Evolutionary conservation across 2,888 invertebrate genomes (phyloP).

Genomic region (Pseudoips prasinana): DNA sequence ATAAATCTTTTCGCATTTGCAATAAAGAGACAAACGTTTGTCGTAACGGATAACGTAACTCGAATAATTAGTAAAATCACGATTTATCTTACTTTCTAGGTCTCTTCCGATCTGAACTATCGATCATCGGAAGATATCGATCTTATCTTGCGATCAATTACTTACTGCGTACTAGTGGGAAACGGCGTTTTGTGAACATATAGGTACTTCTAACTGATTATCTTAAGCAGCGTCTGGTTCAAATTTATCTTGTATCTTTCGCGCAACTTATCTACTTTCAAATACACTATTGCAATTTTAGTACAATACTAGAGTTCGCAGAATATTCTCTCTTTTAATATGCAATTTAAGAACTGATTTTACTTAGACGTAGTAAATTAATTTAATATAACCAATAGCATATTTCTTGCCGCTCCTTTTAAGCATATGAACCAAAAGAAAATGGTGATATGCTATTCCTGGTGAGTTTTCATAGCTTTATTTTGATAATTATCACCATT

Average conservation of each 20-base stretch:
- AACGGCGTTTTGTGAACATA: conserved; percentile 43
- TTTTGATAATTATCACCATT: too few relatives aligned
- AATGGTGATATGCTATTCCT: too few relatives aligned
- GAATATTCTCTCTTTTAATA: too few relatives aligned
- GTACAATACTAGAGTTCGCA: too few relatives aligned
- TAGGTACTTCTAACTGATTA: conserved; percentile 29
- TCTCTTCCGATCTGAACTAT: conserved; percentile 64
- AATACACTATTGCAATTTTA: too few relatives aligned
- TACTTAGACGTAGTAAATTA: too few relatives aligned
- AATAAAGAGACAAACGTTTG: conserved; percentile 65
- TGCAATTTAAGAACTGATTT: too few relatives aligned
- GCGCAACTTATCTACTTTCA: too few relatives aligned
- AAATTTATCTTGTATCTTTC: conserved; percentile 3
- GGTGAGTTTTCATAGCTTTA: too few relatives aligned
- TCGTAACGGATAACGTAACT: conserved; percentile 67
- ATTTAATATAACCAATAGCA: too few relatives aligned
- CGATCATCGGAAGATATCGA: conserved; percentile 66
- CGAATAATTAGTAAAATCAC: conserved; percentile 74
- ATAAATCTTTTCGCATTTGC: conserved; percentile 67
- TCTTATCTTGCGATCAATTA: conserved; percentile 55
- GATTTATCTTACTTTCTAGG: conserved; percentile 71
- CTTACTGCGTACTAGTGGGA: conserved; percentile 46
- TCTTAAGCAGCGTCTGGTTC: conserved; percentile 15
- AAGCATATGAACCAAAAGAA: too few relatives aligned
- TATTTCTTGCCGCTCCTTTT: too few relatives aligned